Evolutionary conservation across 2,888 invertebrate species (phyloP).

Genomic region (Dioctria linearis): DNA sequence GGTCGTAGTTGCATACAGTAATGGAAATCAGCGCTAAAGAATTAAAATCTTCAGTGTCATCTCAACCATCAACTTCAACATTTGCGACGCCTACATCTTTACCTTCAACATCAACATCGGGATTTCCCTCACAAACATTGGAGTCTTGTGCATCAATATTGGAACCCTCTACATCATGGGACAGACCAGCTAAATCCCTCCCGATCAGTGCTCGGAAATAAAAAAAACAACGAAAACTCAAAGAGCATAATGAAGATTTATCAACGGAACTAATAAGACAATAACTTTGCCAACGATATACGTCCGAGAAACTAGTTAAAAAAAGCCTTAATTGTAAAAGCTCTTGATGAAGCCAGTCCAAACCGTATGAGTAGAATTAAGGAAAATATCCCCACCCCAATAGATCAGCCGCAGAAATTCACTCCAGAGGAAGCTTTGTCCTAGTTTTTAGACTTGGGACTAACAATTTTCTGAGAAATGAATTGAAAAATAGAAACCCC

Average conservation of each 20-base stretch:
- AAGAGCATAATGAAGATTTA: background rate
- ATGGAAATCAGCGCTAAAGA: background rate
- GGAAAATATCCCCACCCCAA: background rate
- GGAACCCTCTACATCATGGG: background rate
- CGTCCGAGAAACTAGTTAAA: slow-evolving; percentile 14
- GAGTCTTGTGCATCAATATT: background rate
- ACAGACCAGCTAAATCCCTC: no score
- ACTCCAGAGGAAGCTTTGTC: slow-evolving; percentile 4
- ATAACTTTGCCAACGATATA: background rate
- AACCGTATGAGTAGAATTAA: slow-evolving; percentile 1
- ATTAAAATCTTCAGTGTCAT: background rate
- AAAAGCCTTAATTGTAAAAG: background rate
- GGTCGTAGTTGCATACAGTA: background rate
- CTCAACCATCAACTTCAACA: background rate
- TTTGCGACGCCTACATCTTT: background rate
- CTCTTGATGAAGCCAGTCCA: background rate
- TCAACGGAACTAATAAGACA: slow-evolving; percentile 4
- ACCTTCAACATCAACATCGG: background rate
- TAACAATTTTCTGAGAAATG: background rate
- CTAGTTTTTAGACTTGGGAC: background rate
- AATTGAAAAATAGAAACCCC: background rate
- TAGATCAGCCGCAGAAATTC: background rate
- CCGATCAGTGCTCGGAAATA: background rate
- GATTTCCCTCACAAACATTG: no score
- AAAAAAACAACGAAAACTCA: background rate